Conservation (phyloP, 2,888 invertebrate species). For the Leptura quadrifasciata region DNA sequence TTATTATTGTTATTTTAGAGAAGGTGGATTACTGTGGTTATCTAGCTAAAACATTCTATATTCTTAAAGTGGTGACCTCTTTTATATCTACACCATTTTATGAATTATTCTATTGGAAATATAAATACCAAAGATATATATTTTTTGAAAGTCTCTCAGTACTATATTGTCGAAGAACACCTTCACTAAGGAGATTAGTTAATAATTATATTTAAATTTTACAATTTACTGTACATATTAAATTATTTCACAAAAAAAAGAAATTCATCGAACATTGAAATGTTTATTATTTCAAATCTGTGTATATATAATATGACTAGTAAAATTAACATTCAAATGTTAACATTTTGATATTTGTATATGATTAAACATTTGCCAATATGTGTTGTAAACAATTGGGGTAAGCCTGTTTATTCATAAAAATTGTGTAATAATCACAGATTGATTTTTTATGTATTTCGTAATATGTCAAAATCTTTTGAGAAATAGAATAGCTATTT, state of each 20-base stretch:
- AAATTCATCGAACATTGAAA: slow-evolving; percentile 16
- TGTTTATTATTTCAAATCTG: slow-evolving; percentile 4
- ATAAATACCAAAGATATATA: slow-evolving; percentile 20
- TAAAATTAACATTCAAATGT: slow-evolving; percentile 19
- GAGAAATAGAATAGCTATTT: too few species aligned
- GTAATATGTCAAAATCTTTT: too few species aligned
- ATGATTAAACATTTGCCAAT: not conserved
- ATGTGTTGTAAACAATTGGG: not conserved
- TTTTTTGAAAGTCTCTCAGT: slow-evolving; percentile 19
- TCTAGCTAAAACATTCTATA: not conserved
- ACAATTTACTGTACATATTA: slow-evolving; percentile 21
- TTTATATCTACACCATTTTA: not conserved
- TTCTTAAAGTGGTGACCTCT: not conserved
- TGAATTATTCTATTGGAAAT: slow-evolving; percentile 23
- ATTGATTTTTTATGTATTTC: too few species aligned
- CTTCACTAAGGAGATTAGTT: not conserved
- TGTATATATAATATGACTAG: slow-evolving; percentile 13
- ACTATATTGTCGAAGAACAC: not conserved
- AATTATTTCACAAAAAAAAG: slow-evolving; percentile 25
- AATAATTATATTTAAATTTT: slow-evolving; percentile 37
- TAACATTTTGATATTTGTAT: not conserved
- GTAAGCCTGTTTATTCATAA: slow-evolving; percentile 9
- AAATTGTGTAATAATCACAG: not conserved
- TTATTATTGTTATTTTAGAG: too few species aligned
- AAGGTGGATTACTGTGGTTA: not conserved